Conservation (phyloP, 1,140 invertebrate genomes). For the Plutomurus gul region DNA sequence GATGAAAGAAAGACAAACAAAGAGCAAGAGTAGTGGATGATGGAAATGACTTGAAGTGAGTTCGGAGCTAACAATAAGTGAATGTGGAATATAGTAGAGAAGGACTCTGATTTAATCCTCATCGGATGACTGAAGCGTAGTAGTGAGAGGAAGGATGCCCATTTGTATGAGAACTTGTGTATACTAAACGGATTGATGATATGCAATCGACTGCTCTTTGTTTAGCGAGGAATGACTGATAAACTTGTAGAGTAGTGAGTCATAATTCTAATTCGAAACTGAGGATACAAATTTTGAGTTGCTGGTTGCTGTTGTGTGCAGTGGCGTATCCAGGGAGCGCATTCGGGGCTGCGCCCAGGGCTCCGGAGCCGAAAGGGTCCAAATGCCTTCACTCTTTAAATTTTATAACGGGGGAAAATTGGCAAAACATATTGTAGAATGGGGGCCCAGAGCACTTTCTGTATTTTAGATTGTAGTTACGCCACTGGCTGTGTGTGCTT, state of each 20-base stretch:
- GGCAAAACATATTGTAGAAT: too few species aligned
- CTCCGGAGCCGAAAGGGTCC: too few species aligned
- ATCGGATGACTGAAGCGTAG: background rate
- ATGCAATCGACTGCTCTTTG: background rate
- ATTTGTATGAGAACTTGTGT: background rate
- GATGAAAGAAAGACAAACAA: background rate
- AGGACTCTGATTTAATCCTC: slow-evolving; percentile 1
- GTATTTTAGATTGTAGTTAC: too few species aligned
- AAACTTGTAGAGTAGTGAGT: background rate
- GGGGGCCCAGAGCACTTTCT: too few species aligned
- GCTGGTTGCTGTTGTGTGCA: too few species aligned
- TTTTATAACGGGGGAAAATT: too few species aligned
- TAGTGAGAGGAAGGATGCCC: too few species aligned
- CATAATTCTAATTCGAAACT: background rate
- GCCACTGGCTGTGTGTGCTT: too few species aligned
- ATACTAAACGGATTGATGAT: background rate
- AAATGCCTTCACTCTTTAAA: too few species aligned
- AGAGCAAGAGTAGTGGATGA: background rate
- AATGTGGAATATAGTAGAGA: background rate
- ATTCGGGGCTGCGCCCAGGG: too few species aligned
- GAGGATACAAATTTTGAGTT: too few species aligned
- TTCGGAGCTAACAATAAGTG: background rate
- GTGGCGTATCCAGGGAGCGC: too few species aligned
- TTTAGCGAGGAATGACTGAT: background rate
- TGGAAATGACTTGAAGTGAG: background rate